Base-by-base conservation (phyloP, 35 echinoderm and acorn worm species). In the Ophioderma brevispina region DNA sequence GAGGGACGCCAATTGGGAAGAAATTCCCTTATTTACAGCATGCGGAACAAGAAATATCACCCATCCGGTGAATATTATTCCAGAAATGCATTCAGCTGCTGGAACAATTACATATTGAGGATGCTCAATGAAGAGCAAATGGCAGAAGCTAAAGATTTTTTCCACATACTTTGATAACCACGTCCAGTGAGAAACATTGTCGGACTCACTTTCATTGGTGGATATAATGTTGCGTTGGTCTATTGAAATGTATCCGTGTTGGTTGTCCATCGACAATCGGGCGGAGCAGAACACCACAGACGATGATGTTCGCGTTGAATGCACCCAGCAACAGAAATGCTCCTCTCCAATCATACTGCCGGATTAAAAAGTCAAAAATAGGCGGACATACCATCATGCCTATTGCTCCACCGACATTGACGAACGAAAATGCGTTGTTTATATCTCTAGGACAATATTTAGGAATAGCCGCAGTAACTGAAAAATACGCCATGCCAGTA, bases 31-130 rank as follows among this genome's bases (percentile, higher is more conserved):
- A 3, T 18, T 70, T 70, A 70, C 23, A 13, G 59, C 59, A 70
- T 70, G 59, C n/a, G 59, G 59, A 13, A 70, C 59, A 70, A 70
- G 59, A 25, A 70, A 70, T 70, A 70, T 70, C 59, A 70, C 59
- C 59, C 59, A 70, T 13, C 59, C 59, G 1, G 59, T 25, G 6
- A 2, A 70, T 30, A 70, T 70, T 25, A 70, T 25, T 8, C 59
- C 59, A 70, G 59, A 18, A 15, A 70, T 15, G 10, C 10, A 15
- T 70, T 70, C 59, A 13, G 59, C 5, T 25, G n/a, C n/a, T 18
- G n/a, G 10, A 18, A 70, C n/a, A 70, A 70, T 3, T 25, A 25
- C 3, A 30, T 15, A 30, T 70, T 25, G 10, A 25, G 59, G 59
- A 70, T 70, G 15, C 6, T 70, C 59, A 13, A 70, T 30, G n/a